phyloP scores from a whole-genome alignment of 2,888 invertebrate genomes.

The Pristionchus japonicus region DNA sequence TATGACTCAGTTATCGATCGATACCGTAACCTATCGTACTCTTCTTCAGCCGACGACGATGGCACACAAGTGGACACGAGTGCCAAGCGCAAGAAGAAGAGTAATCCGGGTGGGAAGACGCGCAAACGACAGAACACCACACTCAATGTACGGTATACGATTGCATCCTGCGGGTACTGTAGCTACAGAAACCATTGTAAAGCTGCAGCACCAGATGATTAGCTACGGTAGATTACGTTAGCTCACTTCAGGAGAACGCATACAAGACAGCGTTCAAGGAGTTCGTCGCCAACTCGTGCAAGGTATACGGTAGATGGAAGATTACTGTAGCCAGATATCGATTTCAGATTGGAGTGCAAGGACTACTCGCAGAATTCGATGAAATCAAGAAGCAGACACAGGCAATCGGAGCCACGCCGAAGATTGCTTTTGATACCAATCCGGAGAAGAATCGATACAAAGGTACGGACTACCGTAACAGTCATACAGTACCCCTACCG shows the following conservation, averaged over 20 bases:
- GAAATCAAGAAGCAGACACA: constrained; percentile 52
- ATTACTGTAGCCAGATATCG: constrained; percentile 1
- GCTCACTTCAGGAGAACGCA: neutral
- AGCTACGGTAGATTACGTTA: no score
- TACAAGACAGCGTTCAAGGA: constrained; percentile 32
- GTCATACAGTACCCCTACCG: neutral
- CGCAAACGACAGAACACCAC: neutral
- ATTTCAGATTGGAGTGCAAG: constrained; percentile 51
- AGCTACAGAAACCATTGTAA: neutral
- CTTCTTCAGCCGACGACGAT: no score
- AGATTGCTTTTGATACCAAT: constrained; percentile 58
- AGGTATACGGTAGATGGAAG: neutral
- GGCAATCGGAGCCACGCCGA: constrained; percentile 52
- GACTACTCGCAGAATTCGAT: constrained; percentile 51
- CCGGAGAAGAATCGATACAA: constrained; percentile 66
- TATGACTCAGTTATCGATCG: no score
- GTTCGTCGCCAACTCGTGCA: neutral
- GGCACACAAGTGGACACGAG: no score
- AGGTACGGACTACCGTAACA: no score
- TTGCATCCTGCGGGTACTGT: neutral
- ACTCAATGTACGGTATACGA: neutral
- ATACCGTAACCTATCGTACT: no score
- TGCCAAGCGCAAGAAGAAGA: no score
- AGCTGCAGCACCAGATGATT: no score
- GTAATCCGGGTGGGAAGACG: no score